Conservation (phyloP, 2,113 vertebrate genomes). For the Reinhardtius hippoglossoides region DNA sequence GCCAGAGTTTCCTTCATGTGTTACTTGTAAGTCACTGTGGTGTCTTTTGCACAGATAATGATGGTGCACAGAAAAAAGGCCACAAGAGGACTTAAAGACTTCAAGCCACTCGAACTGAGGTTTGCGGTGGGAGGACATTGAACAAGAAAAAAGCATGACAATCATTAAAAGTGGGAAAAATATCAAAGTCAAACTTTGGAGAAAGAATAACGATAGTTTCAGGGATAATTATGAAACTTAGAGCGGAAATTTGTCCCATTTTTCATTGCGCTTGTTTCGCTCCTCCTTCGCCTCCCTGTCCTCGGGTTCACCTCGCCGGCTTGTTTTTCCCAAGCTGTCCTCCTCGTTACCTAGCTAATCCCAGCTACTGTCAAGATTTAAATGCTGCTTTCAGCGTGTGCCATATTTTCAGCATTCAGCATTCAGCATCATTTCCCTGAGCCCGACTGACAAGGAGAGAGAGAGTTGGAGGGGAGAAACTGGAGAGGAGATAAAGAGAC, state of each 20-base stretch:
- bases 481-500: constrained; percentile 77
- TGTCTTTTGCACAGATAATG: constrained; percentile 60
- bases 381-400: constrained; percentile 78
- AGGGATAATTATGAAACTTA: constrained; percentile 72
- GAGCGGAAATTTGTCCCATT: constrained; percentile 62
- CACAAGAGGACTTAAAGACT: constrained; percentile 63
- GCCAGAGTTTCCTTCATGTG: constrained; percentile 44
- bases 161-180: constrained; percentile 65
- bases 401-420: constrained; percentile 78
- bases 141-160: constrained; percentile 51
- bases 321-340: constrained; percentile 78
- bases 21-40: constrained; percentile 58
- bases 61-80: constrained; percentile 54
- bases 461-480: constrained; percentile 34
- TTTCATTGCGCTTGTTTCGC: constrained; percentile 4
- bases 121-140: constrained; percentile 35
- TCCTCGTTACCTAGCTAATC: constrained; percentile 81
- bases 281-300: constrained; percentile 74
- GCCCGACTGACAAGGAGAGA: constrained; percentile 73
- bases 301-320: constrained; percentile 79
- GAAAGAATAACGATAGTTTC: constrained; percentile 42
- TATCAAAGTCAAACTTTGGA: constrained; percentile 66
- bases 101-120: constrained; percentile 49
- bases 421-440: constrained; percentile 78
- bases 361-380: constrained; percentile 82